A percentile compares a stretch with the other conserved stretches of the same genome.
Evolutionary conservation across 2,888 invertebrate species (phyloP).

Genomic region (Heteromyza rotundicornis): DNA sequence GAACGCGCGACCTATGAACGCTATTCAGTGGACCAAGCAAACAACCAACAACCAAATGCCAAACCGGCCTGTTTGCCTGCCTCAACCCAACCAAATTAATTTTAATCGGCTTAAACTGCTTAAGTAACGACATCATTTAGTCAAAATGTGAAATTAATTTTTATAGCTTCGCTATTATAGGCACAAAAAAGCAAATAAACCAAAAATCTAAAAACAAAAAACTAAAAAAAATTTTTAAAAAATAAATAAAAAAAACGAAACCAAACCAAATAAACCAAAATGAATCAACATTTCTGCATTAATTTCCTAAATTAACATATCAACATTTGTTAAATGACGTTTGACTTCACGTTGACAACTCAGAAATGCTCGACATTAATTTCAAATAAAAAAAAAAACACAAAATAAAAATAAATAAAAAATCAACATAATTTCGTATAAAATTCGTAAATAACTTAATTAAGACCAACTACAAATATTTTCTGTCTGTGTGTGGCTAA

Average conservation of each 20-base stretch:
- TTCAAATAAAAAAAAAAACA: constrained; percentile 25
- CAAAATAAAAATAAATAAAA: neutral
- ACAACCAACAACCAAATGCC: too few relatives aligned
- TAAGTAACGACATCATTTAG: constrained; percentile 28
- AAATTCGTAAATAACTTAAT: constrained; percentile 54
- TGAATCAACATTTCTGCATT: constrained; percentile 8
- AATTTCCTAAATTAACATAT: constrained; percentile 47
- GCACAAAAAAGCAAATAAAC: neutral
- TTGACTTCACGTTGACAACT: constrained; percentile 56
- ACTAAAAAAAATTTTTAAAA: neutral
- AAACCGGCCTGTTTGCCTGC: too few relatives aligned
- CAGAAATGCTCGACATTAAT: constrained; percentile 41
- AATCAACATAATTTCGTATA: constrained; percentile 33
- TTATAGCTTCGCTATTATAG: constrained; percentile 6
- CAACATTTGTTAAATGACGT: constrained; percentile 56
- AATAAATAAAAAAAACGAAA: neutral
- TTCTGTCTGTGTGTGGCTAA: too few relatives aligned
- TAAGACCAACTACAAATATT: constrained; percentile 40
- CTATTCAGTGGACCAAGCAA: too few relatives aligned
- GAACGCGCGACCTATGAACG: too few relatives aligned
- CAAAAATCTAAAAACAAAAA: neutral
- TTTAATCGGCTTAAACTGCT: constrained; percentile 52
- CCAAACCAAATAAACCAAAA: neutral
- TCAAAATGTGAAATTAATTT: constrained; percentile 37
- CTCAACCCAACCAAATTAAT: constrained; percentile 39